Evolutionary conservation across 1,140 invertebrate species (phyloP), one percentile per base, ranked within the genome.

Genomic region (Drosophila repleta): DNA sequence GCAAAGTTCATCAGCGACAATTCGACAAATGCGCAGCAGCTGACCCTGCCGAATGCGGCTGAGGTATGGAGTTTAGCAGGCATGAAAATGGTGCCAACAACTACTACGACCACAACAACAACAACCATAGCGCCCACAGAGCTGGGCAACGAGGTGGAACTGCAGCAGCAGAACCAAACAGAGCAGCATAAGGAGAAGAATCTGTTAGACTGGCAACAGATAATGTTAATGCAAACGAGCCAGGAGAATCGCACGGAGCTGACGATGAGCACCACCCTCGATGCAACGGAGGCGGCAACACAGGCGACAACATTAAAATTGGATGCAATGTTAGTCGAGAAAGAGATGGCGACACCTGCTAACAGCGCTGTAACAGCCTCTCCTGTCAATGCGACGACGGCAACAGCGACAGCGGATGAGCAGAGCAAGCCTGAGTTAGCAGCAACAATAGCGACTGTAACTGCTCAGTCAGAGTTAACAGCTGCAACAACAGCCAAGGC

Each of bases 21-120:
- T 52, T 80, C 90, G n/a, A 90, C 90, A 6, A 91, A 87, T 74
- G 74, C 78, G 7, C 80, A 89, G 41, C 87, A 90, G 58, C 41
- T 91, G 39, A 71, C 71, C 20, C 29, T 90, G 24, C 90, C 90
- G 4, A 85, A 91, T 43, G 70, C 49, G 4, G 75, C 83, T 0
- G 90, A 91, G 24, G 87, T 79, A 1, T 91, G 90, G 90, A 83
- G 83, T 37, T 46, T 91, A 13, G 90, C 89, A 5, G 80, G 74
- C 2, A 83, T 91, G 89, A 90, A 90, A 74, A 58, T 67, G 18
- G 62, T 89, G 46, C 80, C 82, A 0, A 78, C 74, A 41, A 52
- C 39, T 8, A 35, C 63, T 11, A 48, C 68, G 13, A 20, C 29
- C 17, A 37, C 48, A 1, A 21, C 65, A 13, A 66, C 51, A 17